Percentiles rank a stretch among this genome's conserved stretches.
Evolutionary conservation across 2,888 invertebrate genomes (phyloP).

Genomic region (Schizaphis graminum): DNA sequence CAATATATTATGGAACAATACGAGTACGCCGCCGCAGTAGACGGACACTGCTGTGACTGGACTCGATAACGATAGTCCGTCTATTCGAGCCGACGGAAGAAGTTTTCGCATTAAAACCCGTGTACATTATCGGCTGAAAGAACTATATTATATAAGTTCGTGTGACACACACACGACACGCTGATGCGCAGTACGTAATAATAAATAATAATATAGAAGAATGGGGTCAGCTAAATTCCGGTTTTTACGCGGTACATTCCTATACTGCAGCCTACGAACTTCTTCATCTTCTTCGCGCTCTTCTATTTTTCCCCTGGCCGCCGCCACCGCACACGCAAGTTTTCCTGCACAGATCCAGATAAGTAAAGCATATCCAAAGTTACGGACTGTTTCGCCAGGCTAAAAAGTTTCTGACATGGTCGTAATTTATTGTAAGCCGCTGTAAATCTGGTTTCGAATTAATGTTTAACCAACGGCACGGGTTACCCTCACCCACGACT

Average conservation of each 20-base stretch:
- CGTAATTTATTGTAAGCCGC: constrained; percentile 57
- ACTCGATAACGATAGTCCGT: constrained; percentile 48
- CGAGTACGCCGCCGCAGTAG: background rate
- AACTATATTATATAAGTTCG: background rate
- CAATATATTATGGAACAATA: background rate
- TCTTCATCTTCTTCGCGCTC: background rate
- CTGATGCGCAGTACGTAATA: background rate
- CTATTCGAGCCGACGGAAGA: background rate
- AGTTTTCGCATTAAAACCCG: constrained; percentile 45
- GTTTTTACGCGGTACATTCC: background rate
- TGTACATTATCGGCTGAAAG: background rate
- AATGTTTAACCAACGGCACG: constrained; percentile 60
- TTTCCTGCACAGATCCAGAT: constrained; percentile 40
- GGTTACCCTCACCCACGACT: background rate
- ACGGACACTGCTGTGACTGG: constrained; percentile 13
- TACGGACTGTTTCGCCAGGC: constrained; percentile 36
- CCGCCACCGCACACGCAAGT: background rate
- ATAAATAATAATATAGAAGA: constrained; percentile 8
- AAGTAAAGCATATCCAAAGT: constrained; percentile 60
- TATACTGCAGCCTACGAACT: background rate
- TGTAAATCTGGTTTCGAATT: constrained; percentile 56
- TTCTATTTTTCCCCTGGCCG: background rate
- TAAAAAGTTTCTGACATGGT: constrained; percentile 56
- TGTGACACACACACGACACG: background rate
- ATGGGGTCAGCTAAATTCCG: constrained; percentile 42